Evolutionary conservation across 2,888 invertebrate species (phyloP), one percentile per base, ranked within the genome.

Genomic region (Chloroclysta siterata): DNA sequence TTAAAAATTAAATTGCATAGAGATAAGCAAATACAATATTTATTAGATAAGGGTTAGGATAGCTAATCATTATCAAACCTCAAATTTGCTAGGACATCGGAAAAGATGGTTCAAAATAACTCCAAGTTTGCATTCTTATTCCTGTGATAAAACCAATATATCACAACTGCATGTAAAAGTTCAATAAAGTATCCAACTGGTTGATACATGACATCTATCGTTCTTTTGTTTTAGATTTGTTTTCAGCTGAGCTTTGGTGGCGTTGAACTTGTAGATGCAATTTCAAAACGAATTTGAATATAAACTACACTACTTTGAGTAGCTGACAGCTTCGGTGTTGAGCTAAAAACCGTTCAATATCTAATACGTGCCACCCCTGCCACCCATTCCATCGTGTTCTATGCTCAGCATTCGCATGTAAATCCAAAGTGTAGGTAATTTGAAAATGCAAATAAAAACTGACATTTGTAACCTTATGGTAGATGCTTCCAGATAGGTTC

Each of bases 401-500:
- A 17, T 33, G 14, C 33, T 11, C 33, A 17, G 22, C n/a, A 55
- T 55, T 56, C 48, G 11, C 42, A 57, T 57, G 57, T 48, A 50
- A 57, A 56, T 56, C 5, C 22, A 14, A 46, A 56, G 28, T 36
- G 46, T 47, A 48, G 55, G 55, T 56, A 33, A n/a, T 56, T 36
- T 22, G 14, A 39, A 55, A 17, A 39, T 56, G 47, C 36, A 39
- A 39, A 13, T 33, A 48, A 14, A 56, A 29, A 33, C 14, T 53
- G 10, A 13, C 44, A n/a, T 33, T 8, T 33, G 33, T 33, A 33
- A 33, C 1, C 5, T 5, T 33, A 33, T 33, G 33, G 8, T 33
- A 33, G 33, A 33, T n/a, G 1, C 33, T 33, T 33, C 33, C 33
- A 33, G n/a, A 33, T 33, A 33, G 5, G 33, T 33, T 33, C 33